Percentiles rank a stretch among this genome's conserved stretches.
Conservation (phyloP, 2,888 invertebrate genomes). For the Catocala fraxini region DNA sequence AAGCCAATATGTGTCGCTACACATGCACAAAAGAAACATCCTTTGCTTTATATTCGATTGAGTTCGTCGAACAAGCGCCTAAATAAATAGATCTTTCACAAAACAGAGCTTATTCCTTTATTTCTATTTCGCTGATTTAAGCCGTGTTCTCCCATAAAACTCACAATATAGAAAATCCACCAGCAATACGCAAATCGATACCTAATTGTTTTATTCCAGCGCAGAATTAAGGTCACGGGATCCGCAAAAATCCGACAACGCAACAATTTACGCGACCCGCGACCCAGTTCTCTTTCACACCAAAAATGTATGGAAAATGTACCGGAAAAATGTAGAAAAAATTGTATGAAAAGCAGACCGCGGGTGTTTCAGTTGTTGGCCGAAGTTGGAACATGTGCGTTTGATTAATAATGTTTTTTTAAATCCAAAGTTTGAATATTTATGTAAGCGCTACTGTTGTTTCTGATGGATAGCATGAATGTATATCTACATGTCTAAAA, state of each 20-base stretch:
- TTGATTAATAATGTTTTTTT: constrained; percentile 12
- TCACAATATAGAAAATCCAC: background rate
- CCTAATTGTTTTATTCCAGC: constrained; percentile 7
- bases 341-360: constrained; percentile 16
- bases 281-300: constrained; percentile 8
- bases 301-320: constrained; percentile 3
- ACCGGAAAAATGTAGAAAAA: constrained; percentile 8
- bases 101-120: no score
- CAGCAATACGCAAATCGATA: constrained; percentile 11
- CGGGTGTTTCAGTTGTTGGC: constrained; percentile 11
- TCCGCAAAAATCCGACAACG: constrained; percentile 8
- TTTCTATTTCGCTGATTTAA: no score
- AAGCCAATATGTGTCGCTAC: no score
- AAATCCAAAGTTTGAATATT: background rate
- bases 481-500: background rate
- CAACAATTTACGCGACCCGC: constrained; percentile 10
- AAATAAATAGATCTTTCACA: no score
- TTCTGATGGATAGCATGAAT: background rate
- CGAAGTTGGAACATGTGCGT: constrained; percentile 7
- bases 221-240: constrained; percentile 2
- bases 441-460: background rate
- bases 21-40: no score
- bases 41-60: no score
- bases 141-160: no score
- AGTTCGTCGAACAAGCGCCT: no score